A percentile compares a stretch with the other conserved stretches of the same genome.
Conservation (phyloP, 37 sponge, comb jelly and placozoan genomes). For the Hormiphora californensis region DNA sequence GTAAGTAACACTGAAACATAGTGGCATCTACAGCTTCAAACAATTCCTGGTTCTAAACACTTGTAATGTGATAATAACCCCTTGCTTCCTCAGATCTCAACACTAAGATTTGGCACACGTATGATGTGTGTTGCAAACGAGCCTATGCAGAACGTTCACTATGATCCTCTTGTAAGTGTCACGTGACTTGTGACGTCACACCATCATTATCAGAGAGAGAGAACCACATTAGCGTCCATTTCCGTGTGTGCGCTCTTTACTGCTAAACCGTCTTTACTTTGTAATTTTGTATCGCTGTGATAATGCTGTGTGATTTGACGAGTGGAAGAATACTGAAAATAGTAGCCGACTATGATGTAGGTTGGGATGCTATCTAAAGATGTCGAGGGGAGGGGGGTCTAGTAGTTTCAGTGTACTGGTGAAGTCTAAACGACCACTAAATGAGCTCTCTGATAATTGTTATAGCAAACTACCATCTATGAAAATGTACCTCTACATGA, state of each 20-base stretch:
- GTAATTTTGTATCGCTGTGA: not conserved
- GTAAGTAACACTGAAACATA: conserved; percentile 31
- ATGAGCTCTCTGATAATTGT: no score
- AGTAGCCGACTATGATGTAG: conserved; percentile 21
- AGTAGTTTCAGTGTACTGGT: no score
- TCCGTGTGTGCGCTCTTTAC: not conserved
- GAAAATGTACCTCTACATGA: no score
- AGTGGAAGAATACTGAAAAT: not conserved
- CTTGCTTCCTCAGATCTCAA: conserved; percentile 67
- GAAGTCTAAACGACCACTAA: no score
- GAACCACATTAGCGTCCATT: not conserved
- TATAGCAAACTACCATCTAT: no score
- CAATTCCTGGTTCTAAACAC: not conserved
- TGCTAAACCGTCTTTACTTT: not conserved
- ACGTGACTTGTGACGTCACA: not conserved
- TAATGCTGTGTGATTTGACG: not conserved
- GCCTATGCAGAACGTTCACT: conserved; percentile 67
- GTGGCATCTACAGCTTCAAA: not conserved
- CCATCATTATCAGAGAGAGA: not conserved
- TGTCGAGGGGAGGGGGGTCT: no score
- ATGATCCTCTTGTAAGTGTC: conserved; percentile 68
- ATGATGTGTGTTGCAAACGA: conserved; percentile 81
- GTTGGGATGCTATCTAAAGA: not conserved
- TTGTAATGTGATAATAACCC: not conserved
- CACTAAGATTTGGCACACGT: conserved; percentile 79